A percentile compares a stretch with the other conserved stretches of the same genome.
Evolutionary conservation across 2,888 invertebrate genomes (phyloP).

Genomic region (Yponomeuta sedellus): DNA sequence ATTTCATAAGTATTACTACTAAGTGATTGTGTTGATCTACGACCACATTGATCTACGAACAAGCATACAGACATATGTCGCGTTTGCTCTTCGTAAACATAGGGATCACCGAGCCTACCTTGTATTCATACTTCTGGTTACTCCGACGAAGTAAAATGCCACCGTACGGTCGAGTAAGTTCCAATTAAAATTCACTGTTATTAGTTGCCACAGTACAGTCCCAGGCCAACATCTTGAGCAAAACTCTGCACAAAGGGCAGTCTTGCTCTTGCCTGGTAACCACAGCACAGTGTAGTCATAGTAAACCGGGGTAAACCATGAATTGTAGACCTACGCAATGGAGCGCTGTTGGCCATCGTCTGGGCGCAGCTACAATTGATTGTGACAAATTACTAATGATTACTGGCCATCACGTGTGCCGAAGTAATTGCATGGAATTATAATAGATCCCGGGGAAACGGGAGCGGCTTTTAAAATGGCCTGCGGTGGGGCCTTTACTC

Average conservation of each 20-base stretch:
- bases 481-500: neutral
- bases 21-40: too few species aligned
- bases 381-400: neutral
- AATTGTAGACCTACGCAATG: too few species aligned
- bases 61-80: too few species aligned
- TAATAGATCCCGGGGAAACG: neutral
- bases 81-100: too few species aligned
- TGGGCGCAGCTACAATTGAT: neutral
- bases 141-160: neutral
- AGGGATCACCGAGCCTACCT: too few species aligned
- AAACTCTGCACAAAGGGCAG: too few species aligned
- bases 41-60: too few species aligned
- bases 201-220: neutral
- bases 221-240: too few species aligned
- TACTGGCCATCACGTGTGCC: neutral
- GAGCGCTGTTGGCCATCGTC: neutral
- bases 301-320: too few species aligned
- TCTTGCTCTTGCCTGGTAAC: too few species aligned
- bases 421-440: neutral
- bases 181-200: neutral
- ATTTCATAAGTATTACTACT: too few species aligned
- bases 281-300: too few species aligned
- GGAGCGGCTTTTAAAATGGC: neutral
- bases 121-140: neutral
- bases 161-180: slow-evolving; percentile 22